Conservation (phyloP, 2,797 vertebrate species). For the Neosilurus mollespiculum region DNA sequence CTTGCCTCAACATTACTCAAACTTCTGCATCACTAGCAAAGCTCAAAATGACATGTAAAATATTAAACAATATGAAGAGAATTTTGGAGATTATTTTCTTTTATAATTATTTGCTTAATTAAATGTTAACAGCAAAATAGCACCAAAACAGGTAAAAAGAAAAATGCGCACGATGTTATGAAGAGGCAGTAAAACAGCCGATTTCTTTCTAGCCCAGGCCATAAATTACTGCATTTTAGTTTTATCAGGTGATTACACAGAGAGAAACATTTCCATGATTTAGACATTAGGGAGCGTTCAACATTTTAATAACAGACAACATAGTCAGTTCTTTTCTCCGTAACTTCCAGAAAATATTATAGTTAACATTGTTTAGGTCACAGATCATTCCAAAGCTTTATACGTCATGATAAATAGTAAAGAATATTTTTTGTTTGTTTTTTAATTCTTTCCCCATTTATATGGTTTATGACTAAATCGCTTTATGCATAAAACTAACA, state of each 20-base stretch:
- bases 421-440: neutral
- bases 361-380: neutral
- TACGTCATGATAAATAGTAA: neutral
- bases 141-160: neutral
- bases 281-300: neutral
- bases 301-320: neutral
- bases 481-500: neutral
- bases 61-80: neutral
- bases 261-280: neutral
- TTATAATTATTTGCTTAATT: no score
- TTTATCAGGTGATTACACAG: neutral
- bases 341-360: neutral
- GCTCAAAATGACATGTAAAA: neutral
- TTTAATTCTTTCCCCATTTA: neutral
- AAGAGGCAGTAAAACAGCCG: neutral
- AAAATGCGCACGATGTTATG: neutral
- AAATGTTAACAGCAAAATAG: neutral
- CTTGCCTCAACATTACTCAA: neutral
- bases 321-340: neutral
- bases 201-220: neutral
- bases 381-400: neutral
- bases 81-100: neutral
- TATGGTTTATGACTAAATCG: neutral
- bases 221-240: neutral
- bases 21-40: neutral